A percentile compares a stretch with the other conserved stretches of the same genome.
Evolutionary conservation across 2,113 vertebrate species (phyloP).

Genomic region (Kryptolebias marmoratus): DNA sequence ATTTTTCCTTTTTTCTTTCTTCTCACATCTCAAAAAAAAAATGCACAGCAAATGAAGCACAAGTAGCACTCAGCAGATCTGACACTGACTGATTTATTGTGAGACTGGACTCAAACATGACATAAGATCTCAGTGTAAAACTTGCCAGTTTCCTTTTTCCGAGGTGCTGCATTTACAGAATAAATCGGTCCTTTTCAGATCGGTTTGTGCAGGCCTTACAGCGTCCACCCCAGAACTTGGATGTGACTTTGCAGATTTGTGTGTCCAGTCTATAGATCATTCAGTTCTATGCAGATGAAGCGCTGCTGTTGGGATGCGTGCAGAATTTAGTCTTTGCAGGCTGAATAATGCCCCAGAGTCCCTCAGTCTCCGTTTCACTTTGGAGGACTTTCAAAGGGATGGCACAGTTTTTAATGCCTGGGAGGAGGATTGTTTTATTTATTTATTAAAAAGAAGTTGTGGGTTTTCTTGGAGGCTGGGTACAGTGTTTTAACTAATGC

Average conservation of each 20-base stretch:
- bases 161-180: too few species aligned
- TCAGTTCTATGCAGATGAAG: slow-evolving; percentile 35
- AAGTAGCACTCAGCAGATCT: slow-evolving; percentile 33
- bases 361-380: slow-evolving; percentile 62
- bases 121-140: too few species aligned
- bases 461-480: slow-evolving; percentile 13
- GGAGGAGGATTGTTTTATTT: slow-evolving; percentile 1
- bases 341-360: slow-evolving; percentile 66
- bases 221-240: neutral
- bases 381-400: slow-evolving; percentile 39
- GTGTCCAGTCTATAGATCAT: slow-evolving; percentile 2
- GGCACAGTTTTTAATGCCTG: slow-evolving; percentile 38
- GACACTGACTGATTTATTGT: neutral
- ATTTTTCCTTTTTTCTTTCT: neutral
- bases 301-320: slow-evolving; percentile 43
- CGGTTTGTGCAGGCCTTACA: too few species aligned
- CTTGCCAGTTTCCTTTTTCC: too few species aligned
- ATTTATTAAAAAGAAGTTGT: neutral
- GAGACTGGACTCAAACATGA: neutral
- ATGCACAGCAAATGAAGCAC: slow-evolving; percentile 22
- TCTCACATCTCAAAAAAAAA: slow-evolving; percentile 7
- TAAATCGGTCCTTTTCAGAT: too few species aligned
- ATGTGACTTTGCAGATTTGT: slow-evolving; percentile 12
- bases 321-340: slow-evolving; percentile 37
- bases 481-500: slow-evolving; percentile 7